Conservation (phyloP, 2,888 invertebrate species). For the Cosmorhoe ocellata region DNA sequence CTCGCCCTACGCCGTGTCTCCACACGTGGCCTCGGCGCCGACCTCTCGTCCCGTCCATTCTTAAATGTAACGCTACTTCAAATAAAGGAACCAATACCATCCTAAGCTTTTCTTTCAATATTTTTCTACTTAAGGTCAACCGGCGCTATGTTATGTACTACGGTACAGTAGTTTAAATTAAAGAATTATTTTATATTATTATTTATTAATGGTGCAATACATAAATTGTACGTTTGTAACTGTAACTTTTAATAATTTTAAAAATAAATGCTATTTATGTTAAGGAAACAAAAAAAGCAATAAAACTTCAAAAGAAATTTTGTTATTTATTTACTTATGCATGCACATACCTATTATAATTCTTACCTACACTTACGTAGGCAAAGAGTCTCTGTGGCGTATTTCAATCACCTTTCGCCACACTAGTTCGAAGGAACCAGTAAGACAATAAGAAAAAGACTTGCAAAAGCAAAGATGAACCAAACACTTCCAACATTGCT, state of each 20-base stretch:
- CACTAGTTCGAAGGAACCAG: too few species aligned
- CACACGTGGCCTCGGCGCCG: constrained; percentile 64
- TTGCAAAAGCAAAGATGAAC: too few species aligned
- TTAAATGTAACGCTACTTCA: constrained; percentile 64
- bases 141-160: constrained; percentile 63
- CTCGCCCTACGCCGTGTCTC: constrained; percentile 78
- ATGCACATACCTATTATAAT: neutral
- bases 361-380: too few species aligned
- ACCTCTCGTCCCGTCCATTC: constrained; percentile 66
- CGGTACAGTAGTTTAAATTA: constrained; percentile 74
- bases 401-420: too few species aligned
- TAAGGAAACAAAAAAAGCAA: constrained; percentile 79
- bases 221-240: constrained; percentile 77
- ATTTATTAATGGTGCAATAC: constrained; percentile 79
- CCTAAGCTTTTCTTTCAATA: constrained; percentile 72
- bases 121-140: constrained; percentile 72
- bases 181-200: constrained; percentile 78
- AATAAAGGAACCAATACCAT: constrained; percentile 75
- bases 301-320: constrained; percentile 75
- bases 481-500: too few species aligned
- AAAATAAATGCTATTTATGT: constrained; percentile 83
- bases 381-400: too few species aligned
- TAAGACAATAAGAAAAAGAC: too few species aligned
- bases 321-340: constrained; percentile 52
- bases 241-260: constrained; percentile 77